Evolutionary conservation across 2,113 vertebrate genomes (phyloP).

Genomic region (Melanerpes formicivorus): DNA sequence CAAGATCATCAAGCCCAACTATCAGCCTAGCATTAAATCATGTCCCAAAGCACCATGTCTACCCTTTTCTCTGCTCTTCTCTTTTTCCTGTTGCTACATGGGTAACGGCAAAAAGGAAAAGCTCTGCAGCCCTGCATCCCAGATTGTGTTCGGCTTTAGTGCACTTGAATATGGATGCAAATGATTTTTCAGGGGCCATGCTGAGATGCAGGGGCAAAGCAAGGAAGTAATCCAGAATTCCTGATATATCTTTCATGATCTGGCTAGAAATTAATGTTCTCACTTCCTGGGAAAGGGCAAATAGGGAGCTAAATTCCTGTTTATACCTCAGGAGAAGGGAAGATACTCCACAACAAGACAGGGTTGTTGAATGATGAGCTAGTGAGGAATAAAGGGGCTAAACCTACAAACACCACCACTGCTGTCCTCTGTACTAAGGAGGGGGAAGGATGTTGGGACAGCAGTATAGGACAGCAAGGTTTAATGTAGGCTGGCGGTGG

Average conservation of each 20-base stretch:
- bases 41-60: too few species aligned
- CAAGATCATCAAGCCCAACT: too few species aligned
- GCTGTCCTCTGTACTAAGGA: neutral
- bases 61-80: neutral
- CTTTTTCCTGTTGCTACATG: neutral
- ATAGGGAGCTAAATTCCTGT: neutral
- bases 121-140: neutral
- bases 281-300: neutral
- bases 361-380: neutral
- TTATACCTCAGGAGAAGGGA: neutral
- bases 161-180: neutral
- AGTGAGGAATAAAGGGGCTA: neutral
- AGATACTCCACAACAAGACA: neutral
- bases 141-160: neutral
- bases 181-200: neutral
- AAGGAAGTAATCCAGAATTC: neutral
- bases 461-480: neutral
- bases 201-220: neutral
- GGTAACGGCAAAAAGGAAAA: neutral
- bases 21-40: too few species aligned
- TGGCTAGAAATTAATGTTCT: neutral
- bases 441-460: neutral
- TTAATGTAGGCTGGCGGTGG: neutral
- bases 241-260: neutral
- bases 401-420: neutral